Evolutionary conservation across 1,140 invertebrate genomes (phyloP).

Genomic region (Subanguina moxae): DNA sequence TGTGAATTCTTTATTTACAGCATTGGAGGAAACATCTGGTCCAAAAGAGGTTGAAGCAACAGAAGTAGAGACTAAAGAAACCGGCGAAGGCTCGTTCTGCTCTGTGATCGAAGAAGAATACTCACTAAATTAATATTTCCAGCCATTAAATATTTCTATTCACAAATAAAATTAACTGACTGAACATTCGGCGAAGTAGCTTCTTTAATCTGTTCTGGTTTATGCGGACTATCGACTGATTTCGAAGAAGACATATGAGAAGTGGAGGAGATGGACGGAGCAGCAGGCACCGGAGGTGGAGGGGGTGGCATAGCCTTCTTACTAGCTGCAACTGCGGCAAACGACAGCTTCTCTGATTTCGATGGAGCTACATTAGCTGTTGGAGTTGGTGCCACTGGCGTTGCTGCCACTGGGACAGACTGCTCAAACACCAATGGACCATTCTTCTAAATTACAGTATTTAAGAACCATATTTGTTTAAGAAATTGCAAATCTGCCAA

Average conservation of each 20-base stretch:
- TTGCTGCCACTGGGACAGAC: neutral
- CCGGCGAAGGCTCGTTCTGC: neutral
- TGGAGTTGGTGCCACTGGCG: neutral
- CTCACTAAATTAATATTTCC: too few relatives aligned
- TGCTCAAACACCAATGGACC: slow-evolving; percentile 12
- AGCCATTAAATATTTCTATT: too few relatives aligned
- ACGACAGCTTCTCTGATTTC: slow-evolving; percentile 4
- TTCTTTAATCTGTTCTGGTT: too few relatives aligned
- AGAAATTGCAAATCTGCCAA: too few relatives aligned
- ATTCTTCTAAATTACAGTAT: slow-evolving; percentile 16
- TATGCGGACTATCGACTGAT: too few relatives aligned
- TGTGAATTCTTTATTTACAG: slow-evolving; percentile 15
- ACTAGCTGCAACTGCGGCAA: slow-evolving; percentile 10
- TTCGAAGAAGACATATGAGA: too few relatives aligned
- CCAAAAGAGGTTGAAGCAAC: slow-evolving; percentile 7
- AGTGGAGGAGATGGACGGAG: neutral
- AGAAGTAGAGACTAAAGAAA: neutral
- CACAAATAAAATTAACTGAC: too few relatives aligned
- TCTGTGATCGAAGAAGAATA: too few relatives aligned
- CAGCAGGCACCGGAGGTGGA: neutral
- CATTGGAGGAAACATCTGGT: neutral
- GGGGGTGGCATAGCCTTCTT: neutral
- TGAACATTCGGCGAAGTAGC: too few relatives aligned
- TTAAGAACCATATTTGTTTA: too few relatives aligned
- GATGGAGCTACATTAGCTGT: neutral